Evolutionary conservation across 2,888 invertebrate genomes (phyloP).

Genomic region (Euphydryas editha): DNA sequence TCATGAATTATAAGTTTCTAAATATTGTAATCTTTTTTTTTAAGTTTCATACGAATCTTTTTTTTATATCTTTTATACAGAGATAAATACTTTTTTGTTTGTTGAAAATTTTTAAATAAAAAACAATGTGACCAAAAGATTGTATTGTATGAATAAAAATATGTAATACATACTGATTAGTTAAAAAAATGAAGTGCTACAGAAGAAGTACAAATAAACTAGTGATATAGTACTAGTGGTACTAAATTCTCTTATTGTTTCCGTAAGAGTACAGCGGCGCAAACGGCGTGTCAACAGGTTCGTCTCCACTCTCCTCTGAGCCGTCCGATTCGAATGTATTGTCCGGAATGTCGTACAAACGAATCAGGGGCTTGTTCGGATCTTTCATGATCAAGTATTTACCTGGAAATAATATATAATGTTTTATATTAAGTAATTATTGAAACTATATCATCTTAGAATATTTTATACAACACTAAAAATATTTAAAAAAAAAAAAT

Average conservation of each 20-base stretch:
- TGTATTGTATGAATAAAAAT: constrained; percentile 73
- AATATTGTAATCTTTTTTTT: too few species aligned
- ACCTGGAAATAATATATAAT: constrained; percentile 55
- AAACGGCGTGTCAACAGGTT: constrained; percentile 76
- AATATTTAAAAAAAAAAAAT: too few species aligned
- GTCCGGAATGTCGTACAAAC: constrained; percentile 98
- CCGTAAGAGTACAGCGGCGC: constrained; percentile 80
- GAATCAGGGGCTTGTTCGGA: constrained; percentile 98
- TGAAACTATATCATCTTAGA: not conserved
- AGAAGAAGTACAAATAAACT: constrained; percentile 6
- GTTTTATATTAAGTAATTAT: too few species aligned
- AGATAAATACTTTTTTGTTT: constrained; percentile 5
- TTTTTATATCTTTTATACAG: constrained; percentile 6
- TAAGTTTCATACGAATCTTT: constrained; percentile 3
- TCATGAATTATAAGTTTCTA: too few species aligned
- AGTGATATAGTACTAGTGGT: not conserved
- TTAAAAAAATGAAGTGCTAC: constrained; percentile 24
- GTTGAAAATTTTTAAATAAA: constrained; percentile 43
- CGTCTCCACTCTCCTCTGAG: constrained; percentile 94
- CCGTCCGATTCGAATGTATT: constrained; percentile 99
- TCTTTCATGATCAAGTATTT: constrained; percentile 99
- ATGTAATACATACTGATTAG: constrained; percentile 63
- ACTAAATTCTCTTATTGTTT: constrained; percentile 75
- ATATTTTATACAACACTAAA: not conserved
- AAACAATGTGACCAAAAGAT: constrained; percentile 67